Evolutionary conservation across 1,140 invertebrate genomes (phyloP).

Genomic region (Philotrypesis tridentata): DNA sequence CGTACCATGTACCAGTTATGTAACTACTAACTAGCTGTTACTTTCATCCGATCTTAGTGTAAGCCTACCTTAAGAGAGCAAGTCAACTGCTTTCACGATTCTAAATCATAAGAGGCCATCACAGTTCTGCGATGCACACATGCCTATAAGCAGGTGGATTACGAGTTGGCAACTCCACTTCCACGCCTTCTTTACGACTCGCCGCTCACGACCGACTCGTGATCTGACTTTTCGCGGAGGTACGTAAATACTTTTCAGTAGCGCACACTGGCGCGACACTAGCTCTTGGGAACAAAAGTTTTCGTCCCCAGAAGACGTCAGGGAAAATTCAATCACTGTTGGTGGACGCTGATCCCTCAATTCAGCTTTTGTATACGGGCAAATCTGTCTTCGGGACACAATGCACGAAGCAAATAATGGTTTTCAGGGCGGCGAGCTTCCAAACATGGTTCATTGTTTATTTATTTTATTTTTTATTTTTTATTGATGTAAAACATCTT

Average conservation of each 20-base stretch:
- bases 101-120: not conserved
- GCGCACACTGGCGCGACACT: not conserved
- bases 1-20: too few species aligned
- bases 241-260: conserved; percentile 20
- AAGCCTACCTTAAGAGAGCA: too few species aligned
- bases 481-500: too few species aligned
- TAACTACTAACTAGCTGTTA: too few species aligned
- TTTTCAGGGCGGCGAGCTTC: too few species aligned
- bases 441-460: too few species aligned
- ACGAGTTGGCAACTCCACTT: conserved; percentile 51
- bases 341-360: not conserved
- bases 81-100: not conserved
- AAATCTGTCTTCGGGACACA: too few species aligned
- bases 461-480: too few species aligned
- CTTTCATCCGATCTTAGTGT: too few species aligned
- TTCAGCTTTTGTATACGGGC: not conserved
- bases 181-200: conserved; percentile 37
- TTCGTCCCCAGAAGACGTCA: not conserved
- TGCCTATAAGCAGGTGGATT: conserved; percentile 39
- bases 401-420: too few species aligned
- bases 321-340: not conserved
- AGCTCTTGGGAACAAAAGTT: not conserved
- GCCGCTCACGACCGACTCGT: conserved; percentile 18
- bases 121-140: not conserved
- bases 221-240: conserved; percentile 16